phyloP scores from a whole-genome alignment of 2,888 invertebrate species.

The Campopleginae sp. region DNA sequence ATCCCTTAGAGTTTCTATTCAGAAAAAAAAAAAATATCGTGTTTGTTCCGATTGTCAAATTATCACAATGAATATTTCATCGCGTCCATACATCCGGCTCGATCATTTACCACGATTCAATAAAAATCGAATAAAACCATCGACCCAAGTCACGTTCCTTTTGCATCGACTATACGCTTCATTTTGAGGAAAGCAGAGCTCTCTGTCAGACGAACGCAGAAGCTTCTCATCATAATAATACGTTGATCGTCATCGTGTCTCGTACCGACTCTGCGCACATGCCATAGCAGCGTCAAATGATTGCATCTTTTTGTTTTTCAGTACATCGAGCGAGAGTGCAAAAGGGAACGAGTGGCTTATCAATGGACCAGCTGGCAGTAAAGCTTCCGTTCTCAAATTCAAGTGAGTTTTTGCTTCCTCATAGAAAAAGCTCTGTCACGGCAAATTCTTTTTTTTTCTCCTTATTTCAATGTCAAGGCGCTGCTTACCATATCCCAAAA shows the following conservation, averaged over 20 bases:
- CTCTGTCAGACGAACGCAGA: slow-evolving; percentile 54
- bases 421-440: too few species aligned
- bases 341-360: slow-evolving; percentile 81
- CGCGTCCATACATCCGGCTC: not conserved
- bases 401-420: slow-evolving; percentile 80
- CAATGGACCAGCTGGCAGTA: slow-evolving; percentile 78
- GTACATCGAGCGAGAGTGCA: slow-evolving; percentile 77
- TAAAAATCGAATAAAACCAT: not conserved
- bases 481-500: too few species aligned
- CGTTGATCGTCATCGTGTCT: slow-evolving; percentile 5
- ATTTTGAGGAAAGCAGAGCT: slow-evolving; percentile 50
- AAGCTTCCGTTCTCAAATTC: slow-evolving; percentile 80
- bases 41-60: not conserved
- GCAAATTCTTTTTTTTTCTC: too few species aligned
- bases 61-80: not conserved
- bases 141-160: not conserved
- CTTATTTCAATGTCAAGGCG: too few species aligned
- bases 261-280: slow-evolving; percentile 52
- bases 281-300: slow-evolving; percentile 14
- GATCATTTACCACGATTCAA: not conserved
- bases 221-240: slow-evolving; percentile 35
- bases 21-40: not conserved
- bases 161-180: not conserved
- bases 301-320: slow-evolving; percentile 66
- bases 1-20: not conserved